phyloP scores from a whole-genome alignment of 1,140 invertebrate species.

The Aphaenogaster ashmeadi region DNA sequence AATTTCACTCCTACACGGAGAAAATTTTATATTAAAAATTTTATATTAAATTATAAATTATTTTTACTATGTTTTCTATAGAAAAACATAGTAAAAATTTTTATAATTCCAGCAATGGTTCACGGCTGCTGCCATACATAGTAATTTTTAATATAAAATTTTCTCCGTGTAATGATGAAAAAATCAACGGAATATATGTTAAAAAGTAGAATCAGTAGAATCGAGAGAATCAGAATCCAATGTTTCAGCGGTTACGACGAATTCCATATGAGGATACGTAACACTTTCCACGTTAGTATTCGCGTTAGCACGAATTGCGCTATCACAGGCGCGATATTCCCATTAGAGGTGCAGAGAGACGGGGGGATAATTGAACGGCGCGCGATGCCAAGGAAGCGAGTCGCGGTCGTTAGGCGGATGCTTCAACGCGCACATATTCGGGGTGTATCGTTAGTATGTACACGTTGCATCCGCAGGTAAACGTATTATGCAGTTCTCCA shows the following conservation, averaged over 20 bases:
- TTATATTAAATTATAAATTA: too few species aligned
- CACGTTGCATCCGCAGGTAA: conserved; percentile 44
- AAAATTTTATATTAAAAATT: too few species aligned
- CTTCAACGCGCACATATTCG: conserved; percentile 55
- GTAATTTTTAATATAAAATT: too few species aligned
- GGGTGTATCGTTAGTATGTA: conserved; percentile 60
- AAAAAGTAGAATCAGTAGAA: background rate
- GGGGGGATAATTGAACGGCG: conserved; percentile 71
- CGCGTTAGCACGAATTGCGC: conserved; percentile 66
- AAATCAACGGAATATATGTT: background rate
- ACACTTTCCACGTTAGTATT: conserved; percentile 61
- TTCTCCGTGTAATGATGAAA: background rate
- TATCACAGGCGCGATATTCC: conserved; percentile 62
- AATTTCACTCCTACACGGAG: background rate
- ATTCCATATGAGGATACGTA: conserved; percentile 7
- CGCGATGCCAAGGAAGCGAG: conserved; percentile 57
- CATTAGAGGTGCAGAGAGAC: conserved; percentile 40
- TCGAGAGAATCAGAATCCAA: background rate
- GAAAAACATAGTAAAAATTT: too few species aligned
- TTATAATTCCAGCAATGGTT: too few species aligned
- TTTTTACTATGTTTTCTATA: too few species aligned
- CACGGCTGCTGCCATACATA: too few species aligned
- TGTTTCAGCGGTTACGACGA: background rate
- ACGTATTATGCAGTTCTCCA: conserved; percentile 44
- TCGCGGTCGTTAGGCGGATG: conserved; percentile 66